These are phyloP conservation scores for Gerris buenoi DNA, from an alignment of 1,140 invertebrate species.

Conservation along the genomic window DNA sequence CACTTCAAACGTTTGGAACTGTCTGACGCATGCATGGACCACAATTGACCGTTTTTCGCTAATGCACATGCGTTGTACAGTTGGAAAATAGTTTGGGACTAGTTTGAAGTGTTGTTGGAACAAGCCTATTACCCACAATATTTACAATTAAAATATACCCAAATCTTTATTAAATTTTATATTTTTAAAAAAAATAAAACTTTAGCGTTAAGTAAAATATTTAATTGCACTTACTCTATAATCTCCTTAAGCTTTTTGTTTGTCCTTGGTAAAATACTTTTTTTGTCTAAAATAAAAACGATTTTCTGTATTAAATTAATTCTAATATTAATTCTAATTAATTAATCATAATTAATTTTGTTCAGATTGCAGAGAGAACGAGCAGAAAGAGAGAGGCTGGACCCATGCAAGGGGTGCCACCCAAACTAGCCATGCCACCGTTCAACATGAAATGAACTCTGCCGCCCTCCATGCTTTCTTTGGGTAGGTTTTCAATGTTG, in stretches of 20 bases:
- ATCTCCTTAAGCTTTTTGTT: neutral
- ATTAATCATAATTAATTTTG: slow-evolving; percentile 13
- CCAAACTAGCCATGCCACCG: slow-evolving; percentile 17
- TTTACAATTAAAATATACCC: too few relatives aligned
- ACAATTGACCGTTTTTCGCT: too few relatives aligned
- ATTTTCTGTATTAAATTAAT: too few relatives aligned
- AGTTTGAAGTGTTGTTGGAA: too few relatives aligned
- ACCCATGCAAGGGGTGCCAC: slow-evolving; percentile 18
- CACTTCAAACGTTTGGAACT: too few relatives aligned
- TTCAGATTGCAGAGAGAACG: slow-evolving; percentile 36
- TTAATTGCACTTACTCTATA: neutral
- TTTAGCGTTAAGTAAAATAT: neutral
- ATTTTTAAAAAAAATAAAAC: neutral
- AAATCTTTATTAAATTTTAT: too few relatives aligned
- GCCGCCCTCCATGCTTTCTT: neutral
- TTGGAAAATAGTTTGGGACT: too few relatives aligned
- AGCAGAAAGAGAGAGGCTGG: slow-evolving; percentile 34
- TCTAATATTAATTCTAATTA: too few relatives aligned
- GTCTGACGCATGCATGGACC: too few relatives aligned
- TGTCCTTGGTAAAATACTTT: neutral
- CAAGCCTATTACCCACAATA: too few relatives aligned
- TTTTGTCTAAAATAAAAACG: slow-evolving; percentile 1
- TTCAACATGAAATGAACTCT: slow-evolving; percentile 10
- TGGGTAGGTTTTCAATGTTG: too few relatives aligned
- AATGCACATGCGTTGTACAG: too few relatives aligned